A percentile compares a stretch with the other conserved stretches of the same genome.
Evolutionary conservation across 1,140 invertebrate genomes (phyloP).

Genomic region (Anoplophora glabripennis): DNA sequence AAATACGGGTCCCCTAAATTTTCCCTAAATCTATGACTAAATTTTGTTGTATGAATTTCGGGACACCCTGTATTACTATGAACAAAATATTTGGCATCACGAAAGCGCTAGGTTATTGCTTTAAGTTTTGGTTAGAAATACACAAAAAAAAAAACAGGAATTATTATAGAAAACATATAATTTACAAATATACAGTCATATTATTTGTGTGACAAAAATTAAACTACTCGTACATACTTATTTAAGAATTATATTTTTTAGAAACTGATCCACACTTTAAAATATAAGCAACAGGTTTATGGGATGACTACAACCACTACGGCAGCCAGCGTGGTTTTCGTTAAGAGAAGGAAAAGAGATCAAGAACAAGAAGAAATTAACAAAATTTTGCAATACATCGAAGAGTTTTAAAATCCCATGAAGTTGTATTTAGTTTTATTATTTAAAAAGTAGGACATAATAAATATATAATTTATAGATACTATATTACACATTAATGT

Average conservation of each 20-base stretch:
- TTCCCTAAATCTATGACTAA: too few species aligned
- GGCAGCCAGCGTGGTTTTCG: constrained; percentile 27
- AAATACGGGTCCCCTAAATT: too few species aligned
- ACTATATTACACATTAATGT: constrained; percentile 31
- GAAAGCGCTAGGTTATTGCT: background rate
- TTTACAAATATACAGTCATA: background rate
- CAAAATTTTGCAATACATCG: constrained; percentile 35
- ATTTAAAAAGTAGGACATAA: background rate
- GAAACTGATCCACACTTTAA: constrained; percentile 52
- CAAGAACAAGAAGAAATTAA: constrained; percentile 20
- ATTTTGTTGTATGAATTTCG: too few species aligned
- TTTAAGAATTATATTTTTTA: constrained; percentile 33
- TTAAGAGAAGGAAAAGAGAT: constrained; percentile 29
- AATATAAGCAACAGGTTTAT: constrained; percentile 45
- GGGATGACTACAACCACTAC: constrained; percentile 20
- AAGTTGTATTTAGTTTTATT: background rate
- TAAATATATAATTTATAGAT: constrained; percentile 19
- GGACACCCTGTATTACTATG: too few species aligned
- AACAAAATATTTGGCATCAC: constrained; percentile 17
- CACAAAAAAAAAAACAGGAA: background rate
- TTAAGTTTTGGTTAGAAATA: background rate
- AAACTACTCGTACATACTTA: too few species aligned
- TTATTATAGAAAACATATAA: background rate
- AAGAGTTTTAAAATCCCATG: constrained; percentile 25
- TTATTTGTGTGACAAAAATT: background rate